These are phyloP conservation scores for Pardalotus punctatus DNA, from an alignment of 2,113 vertebrate genomes.

Conservation along the genomic window DNA sequence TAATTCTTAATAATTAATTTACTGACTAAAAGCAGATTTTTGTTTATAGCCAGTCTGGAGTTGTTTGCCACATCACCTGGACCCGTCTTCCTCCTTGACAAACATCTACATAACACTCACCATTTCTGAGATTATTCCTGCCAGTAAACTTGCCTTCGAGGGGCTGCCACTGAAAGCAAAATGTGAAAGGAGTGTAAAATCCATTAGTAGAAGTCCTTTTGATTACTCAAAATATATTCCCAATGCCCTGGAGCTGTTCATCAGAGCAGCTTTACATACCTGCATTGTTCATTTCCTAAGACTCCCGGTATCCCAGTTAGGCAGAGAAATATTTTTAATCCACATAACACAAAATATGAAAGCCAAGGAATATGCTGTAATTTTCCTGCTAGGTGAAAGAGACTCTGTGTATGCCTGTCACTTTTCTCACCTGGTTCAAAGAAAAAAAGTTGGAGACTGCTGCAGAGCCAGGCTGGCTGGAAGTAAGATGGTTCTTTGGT, in stretches of 20 bases:
- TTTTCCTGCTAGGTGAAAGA: not conserved
- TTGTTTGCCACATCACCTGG: constrained; percentile 5
- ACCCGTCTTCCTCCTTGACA: not conserved
- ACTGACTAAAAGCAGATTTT: not conserved
- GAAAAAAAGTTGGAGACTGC: not conserved
- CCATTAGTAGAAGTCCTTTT: constrained; percentile 18
- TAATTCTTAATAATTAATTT: too few relatives aligned
- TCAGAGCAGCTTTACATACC: constrained; percentile 12
- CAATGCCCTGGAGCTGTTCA: constrained; percentile 5
- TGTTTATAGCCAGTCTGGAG: not conserved
- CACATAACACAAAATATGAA: rapidly evolving
- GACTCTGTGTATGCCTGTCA: not conserved
- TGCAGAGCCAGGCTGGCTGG: not conserved
- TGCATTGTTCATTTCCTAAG: constrained; percentile 7
- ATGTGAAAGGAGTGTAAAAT: constrained; percentile 47
- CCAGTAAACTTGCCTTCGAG: not conserved
- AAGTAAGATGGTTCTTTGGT: not conserved
- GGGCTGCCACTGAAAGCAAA: not conserved
- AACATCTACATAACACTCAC: not conserved
- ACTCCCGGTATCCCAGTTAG: not conserved
- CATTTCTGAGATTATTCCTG: not conserved
- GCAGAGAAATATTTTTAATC: not conserved
- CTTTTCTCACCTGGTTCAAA: constrained; percentile 33
- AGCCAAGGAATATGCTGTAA: not conserved
- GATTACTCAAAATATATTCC: constrained; percentile 23